Evolutionary conservation across 2,888 invertebrate species (phyloP).

Genomic region (Venusia cambrica): DNA sequence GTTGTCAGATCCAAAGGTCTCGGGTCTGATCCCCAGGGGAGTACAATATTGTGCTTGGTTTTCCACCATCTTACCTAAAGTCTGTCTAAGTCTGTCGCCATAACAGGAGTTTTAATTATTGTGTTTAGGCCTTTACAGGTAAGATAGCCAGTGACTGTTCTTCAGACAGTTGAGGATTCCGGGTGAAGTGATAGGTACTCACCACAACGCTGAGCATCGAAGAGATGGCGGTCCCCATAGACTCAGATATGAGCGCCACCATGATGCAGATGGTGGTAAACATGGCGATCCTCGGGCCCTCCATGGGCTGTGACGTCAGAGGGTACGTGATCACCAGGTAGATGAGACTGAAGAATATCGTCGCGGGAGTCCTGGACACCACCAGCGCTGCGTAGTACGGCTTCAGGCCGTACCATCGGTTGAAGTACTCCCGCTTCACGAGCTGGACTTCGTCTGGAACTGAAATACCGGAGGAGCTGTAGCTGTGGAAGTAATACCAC

Average conservation of each 20-base stretch:
- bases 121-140: too few species aligned
- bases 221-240: slow-evolving; percentile 87
- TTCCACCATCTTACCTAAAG: too few species aligned
- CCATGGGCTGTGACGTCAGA: slow-evolving; percentile 89
- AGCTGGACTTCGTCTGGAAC: slow-evolving; percentile 90
- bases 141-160: too few species aligned
- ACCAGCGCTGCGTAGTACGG: slow-evolving; percentile 89
- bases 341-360: slow-evolving; percentile 84
- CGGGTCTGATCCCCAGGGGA: too few species aligned
- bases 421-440: slow-evolving; percentile 90
- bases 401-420: slow-evolving; percentile 90
- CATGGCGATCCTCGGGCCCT: slow-evolving; percentile 83
- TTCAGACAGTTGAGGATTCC: too few species aligned
- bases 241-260: slow-evolving; percentile 88
- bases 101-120: too few species aligned
- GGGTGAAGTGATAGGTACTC: slow-evolving; percentile 9
- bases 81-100: too few species aligned
- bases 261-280: slow-evolving; percentile 86
- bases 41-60: too few species aligned
- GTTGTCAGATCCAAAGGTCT: too few species aligned
- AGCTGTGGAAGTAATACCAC: too few species aligned
- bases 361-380: slow-evolving; percentile 86
- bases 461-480: too few species aligned
- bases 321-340: slow-evolving; percentile 87
- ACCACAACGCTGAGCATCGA: slow-evolving; percentile 89